A percentile compares a stretch with the other conserved stretches of the same genome.
phyloP scores from a whole-genome alignment of 2,113 vertebrate genomes.

The Ibidorhyncha struthersii region DNA sequence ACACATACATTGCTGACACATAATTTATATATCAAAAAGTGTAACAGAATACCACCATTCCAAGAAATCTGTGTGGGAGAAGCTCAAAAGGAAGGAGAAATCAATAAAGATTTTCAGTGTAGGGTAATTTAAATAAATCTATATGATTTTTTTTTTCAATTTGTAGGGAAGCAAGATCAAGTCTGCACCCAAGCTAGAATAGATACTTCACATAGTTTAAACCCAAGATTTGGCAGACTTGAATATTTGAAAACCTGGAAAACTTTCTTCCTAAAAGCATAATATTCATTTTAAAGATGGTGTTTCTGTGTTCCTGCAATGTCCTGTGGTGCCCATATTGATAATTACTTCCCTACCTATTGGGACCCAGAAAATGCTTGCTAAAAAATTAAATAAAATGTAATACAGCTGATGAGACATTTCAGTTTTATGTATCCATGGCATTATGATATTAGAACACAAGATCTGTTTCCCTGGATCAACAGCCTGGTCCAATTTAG shows the following conservation, averaged over 20 bases:
- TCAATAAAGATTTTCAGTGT: neutral
- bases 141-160: neutral
- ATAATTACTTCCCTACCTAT: neutral
- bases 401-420: neutral
- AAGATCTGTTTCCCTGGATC: neutral
- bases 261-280: neutral
- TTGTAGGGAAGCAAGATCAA: neutral
- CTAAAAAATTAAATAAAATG: neutral
- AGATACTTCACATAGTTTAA: neutral
- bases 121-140: neutral
- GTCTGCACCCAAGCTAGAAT: neutral
- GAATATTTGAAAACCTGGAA: neutral
- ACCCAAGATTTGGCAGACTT: neutral
- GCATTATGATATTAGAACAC: neutral
- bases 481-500: neutral
- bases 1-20: neutral
- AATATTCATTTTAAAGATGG: neutral
- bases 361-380: neutral
- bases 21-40: neutral
- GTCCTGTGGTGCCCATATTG: neutral
- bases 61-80: neutral
- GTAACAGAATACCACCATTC: neutral
- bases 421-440: neutral
- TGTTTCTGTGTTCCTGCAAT: neutral
- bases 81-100: neutral